Evolutionary conservation across 1,140 invertebrate species (phyloP), one percentile per base, ranked within the genome.

Genomic region (Drosophila pallidifrons): DNA sequence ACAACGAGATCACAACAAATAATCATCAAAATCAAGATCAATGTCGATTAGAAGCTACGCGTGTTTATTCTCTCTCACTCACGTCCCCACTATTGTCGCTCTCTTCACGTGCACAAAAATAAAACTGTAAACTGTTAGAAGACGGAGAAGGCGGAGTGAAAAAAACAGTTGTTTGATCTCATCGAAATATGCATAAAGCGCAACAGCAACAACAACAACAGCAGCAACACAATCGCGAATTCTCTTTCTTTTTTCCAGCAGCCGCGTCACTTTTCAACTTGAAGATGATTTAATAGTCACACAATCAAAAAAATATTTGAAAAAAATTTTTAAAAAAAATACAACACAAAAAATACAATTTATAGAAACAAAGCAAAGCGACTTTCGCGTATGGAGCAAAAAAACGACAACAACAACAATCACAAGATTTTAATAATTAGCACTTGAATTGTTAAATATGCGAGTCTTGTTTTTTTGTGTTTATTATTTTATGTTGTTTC

Each of bases 241-340:
- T 46, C 16, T 35, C 3, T 20, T 20, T 28, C n/a, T 5, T 30
- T 41, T 47, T 6, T 58, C 38, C 51, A 63, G 46, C 49, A 63
- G 11, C 28, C 57, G 65, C 35, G 65, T 41, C 65, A 58, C 68
- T 71, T 82, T 68, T 82, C 66, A 76, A 58, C 55, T 80, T 64
- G 25, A 71, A 73, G 70, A 77, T 87, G 77, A 88, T 82, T 78
- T 71, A 88, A 80, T 88, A 54, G 60, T 52, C 83, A 82, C 83
- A 89, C 60, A 82, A 69, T 79, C 38, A 59, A 69, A 73, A 64
- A 63, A 70, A 60, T 47, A 45, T 35, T 45, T 15, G 32, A 75
- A 82, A 81, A 66, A 70, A 69, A 69, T 60, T 45, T 10, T 32
- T 10, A 13, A 75, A 79, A 77, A 85, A 80, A 45, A 63, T 51